Evolutionary conservation across 2,113 vertebrate genomes (phyloP).

Genomic region (Nipponia nippon): DNA sequence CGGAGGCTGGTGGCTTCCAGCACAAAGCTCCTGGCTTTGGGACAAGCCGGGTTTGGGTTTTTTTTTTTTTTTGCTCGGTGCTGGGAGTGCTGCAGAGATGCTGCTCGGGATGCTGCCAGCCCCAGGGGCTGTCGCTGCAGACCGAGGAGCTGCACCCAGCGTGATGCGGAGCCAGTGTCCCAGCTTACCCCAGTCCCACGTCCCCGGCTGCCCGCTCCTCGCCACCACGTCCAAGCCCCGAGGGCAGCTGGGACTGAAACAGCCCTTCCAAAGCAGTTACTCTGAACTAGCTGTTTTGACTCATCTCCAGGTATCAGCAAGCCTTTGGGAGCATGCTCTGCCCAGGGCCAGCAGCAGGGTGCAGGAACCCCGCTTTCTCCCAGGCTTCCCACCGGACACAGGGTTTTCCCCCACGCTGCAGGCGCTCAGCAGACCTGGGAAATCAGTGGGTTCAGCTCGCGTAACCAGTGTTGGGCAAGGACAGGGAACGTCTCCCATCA

Average conservation of each 20-base stretch:
- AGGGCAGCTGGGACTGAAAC: not conserved
- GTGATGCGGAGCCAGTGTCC: not conserved
- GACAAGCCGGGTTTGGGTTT: not conserved
- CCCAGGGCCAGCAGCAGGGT: not conserved
- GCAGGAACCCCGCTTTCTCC: not conserved
- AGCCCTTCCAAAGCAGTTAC: not conserved
- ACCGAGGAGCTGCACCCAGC: not conserved
- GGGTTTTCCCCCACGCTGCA: accelerated
- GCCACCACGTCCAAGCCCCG: not conserved
- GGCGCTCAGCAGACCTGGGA: accelerated
- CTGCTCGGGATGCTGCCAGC: not conserved
- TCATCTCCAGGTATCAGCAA: not conserved
- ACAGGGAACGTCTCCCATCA: accelerated
- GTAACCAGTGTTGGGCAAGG: no score
- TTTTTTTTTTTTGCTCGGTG: not conserved
- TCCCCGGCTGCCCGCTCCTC: not conserved
- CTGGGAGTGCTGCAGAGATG: not conserved
- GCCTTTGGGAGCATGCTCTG: not conserved
- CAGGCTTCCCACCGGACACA: accelerated
- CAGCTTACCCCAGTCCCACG: not conserved
- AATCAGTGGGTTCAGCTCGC: accelerated
- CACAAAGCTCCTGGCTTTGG: not conserved
- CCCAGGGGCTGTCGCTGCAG: not conserved
- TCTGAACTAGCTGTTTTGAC: not conserved
- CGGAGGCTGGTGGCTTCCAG: not conserved